Evolutionary conservation across 2,888 invertebrate species (phyloP).

Genomic region (Lasius platythorax): DNA sequence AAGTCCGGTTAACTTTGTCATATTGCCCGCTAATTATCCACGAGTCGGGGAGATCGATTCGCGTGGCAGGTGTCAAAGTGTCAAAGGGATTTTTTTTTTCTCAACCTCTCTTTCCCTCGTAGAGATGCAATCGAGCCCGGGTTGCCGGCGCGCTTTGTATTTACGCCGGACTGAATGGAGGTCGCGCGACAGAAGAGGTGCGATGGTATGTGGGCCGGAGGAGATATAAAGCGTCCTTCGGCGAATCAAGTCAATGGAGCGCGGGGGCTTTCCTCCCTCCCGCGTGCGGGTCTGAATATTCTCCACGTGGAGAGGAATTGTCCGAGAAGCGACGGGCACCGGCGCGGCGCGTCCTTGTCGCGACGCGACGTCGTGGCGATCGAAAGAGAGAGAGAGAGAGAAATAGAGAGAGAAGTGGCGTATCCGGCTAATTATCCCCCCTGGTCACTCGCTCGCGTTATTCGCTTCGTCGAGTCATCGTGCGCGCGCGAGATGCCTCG

Average conservation of each 20-base stretch:
- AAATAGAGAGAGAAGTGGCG: conserved; percentile 41
- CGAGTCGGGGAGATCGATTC: conserved; percentile 22
- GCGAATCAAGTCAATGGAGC: conserved; percentile 78
- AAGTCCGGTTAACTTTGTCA: conserved; percentile 6
- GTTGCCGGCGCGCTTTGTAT: conserved; percentile 67
- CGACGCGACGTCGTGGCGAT: conserved; percentile 34
- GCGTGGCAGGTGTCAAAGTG: conserved; percentile 45
- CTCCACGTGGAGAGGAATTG: conserved; percentile 28
- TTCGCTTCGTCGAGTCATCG: conserved; percentile 13
- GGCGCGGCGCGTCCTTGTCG: conserved; percentile 21
- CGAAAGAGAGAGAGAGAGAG: conserved; percentile 15
- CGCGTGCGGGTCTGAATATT: neutral
- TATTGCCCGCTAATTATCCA: conserved; percentile 18
- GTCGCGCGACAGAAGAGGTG: conserved; percentile 71
- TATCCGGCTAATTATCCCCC: conserved; percentile 60
- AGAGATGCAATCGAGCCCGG: conserved; percentile 59
- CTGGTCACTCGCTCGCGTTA: conserved; percentile 50
- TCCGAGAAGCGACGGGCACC: neutral
- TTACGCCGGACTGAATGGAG: conserved; percentile 70
- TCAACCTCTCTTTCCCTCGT: conserved; percentile 4
- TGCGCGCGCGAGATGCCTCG: conserved; percentile 44
- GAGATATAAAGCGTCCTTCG: conserved; percentile 75
- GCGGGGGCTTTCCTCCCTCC: conserved; percentile 29
- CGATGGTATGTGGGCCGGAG: conserved; percentile 73
- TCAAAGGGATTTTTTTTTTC: conserved; percentile 48